Conservation (phyloP, 2,888 invertebrate species). For the Cerastis leucographa region DNA sequence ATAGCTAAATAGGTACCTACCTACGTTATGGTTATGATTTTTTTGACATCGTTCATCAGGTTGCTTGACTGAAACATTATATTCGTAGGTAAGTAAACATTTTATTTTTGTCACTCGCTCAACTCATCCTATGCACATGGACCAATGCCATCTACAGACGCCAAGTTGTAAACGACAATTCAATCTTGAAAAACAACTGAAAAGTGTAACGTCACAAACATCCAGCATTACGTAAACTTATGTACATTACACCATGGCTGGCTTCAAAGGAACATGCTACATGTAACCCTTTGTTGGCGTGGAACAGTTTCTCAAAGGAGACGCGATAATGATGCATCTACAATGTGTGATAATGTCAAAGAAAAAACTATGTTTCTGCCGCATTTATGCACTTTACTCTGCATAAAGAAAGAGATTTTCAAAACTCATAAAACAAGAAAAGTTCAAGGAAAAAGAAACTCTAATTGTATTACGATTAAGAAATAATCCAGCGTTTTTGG, state of each 20-base stretch:
- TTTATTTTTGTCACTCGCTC: background rate
- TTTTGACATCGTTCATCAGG: background rate
- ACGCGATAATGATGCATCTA: slow-evolving; percentile 46
- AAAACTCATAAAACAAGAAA: background rate
- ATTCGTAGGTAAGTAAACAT: background rate
- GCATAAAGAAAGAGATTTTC: background rate
- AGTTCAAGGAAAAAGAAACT: no score
- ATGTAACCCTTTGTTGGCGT: slow-evolving; percentile 26
- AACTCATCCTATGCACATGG: background rate
- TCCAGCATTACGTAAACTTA: background rate
- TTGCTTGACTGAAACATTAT: background rate
- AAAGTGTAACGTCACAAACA: background rate
- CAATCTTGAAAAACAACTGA: background rate
- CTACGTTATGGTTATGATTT: background rate
- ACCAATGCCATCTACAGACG: background rate
- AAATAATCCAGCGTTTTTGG: background rate
- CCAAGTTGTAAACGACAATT: background rate
- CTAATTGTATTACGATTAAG: background rate
- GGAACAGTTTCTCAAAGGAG: slow-evolving; percentile 29
- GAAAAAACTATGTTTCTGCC: slow-evolving; percentile 8
- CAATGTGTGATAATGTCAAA: slow-evolving; percentile 18
- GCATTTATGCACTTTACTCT: background rate
- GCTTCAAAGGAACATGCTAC: slow-evolving; percentile 36
- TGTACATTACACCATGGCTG: background rate
- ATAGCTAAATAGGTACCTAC: background rate